Percentiles rank a stretch among this genome's conserved stretches.
Conservation (phyloP, 2,113 vertebrate species). For the Oriolus oriolus region DNA sequence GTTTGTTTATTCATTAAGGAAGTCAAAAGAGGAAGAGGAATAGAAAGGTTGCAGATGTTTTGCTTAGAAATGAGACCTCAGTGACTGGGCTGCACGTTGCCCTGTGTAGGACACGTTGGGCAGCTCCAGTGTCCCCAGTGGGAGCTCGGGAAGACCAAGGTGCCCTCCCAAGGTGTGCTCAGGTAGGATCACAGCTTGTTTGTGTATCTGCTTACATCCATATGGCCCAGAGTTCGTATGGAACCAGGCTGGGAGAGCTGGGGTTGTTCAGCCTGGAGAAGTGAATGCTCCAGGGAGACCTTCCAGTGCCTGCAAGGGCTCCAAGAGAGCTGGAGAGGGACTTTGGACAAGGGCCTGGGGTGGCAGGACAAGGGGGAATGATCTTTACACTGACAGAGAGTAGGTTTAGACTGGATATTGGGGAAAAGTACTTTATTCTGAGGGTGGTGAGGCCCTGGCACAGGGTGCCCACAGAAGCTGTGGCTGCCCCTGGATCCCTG, state of each 20-base stretch:
- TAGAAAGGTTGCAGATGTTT: not conserved
- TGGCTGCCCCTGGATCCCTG: not conserved
- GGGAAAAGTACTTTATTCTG: not conserved
- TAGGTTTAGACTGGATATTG: not conserved
- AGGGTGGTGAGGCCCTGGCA: not conserved
- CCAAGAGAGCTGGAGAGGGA: not conserved
- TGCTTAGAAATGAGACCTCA: not conserved
- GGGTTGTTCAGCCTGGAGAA: not conserved
- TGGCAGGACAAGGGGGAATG: not conserved
- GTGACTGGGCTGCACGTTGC: not conserved
- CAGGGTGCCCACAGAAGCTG: not conserved
- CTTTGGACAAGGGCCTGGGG: not conserved
- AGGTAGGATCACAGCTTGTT: not conserved
- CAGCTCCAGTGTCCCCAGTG: not conserved
- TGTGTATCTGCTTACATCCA: not conserved
- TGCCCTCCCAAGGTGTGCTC: not conserved
- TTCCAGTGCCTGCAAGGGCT: not conserved
- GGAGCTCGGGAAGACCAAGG: not conserved
- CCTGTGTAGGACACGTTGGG: rapidly evolving
- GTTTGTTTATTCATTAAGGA: conserved; percentile 15
- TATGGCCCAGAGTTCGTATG: not conserved
- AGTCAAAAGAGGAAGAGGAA: conserved; percentile 41
- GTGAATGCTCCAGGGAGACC: not conserved
- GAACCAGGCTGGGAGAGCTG: not conserved
- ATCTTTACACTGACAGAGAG: not conserved